Conservation (phyloP, 1,140 invertebrate genomes). For the Penaeus japonicus region DNA sequence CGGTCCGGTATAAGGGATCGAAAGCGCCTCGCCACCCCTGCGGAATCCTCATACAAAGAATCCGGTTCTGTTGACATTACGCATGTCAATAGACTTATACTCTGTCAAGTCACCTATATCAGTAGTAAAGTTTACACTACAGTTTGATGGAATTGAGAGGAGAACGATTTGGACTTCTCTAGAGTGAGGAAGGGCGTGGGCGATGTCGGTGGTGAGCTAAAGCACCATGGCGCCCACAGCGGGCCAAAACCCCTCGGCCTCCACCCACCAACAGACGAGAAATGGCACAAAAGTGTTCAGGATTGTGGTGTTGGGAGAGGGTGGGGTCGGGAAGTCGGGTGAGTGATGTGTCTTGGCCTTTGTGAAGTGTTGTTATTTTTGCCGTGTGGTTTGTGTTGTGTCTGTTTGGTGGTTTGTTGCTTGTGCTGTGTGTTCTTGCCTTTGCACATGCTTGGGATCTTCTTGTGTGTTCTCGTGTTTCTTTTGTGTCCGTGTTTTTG, state of each 20-base stretch:
- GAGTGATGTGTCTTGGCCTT: background rate
- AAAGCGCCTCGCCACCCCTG: too few relatives aligned
- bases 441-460: too few relatives aligned
- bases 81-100: too few relatives aligned
- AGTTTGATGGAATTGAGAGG: too few relatives aligned
- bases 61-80: too few relatives aligned
- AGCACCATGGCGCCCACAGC: conserved; percentile 20
- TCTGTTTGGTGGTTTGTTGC: too few relatives aligned
- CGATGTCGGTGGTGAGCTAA: background rate
- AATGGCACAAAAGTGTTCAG: conserved; percentile 44
- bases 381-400: background rate
- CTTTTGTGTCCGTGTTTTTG: too few relatives aligned
- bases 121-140: too few relatives aligned
- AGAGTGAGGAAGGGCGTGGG: background rate
- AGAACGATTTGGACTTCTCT: background rate
- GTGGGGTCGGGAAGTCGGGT: conserved; percentile 47
- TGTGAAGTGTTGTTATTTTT: background rate
- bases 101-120: too few relatives aligned
- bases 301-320: conserved; percentile 43
- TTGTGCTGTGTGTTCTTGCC: too few relatives aligned
- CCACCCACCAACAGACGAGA: conserved; percentile 30
- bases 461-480: too few relatives aligned
- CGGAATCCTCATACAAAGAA: too few relatives aligned
- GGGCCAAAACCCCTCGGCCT: background rate
- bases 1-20: background rate